Percentiles rank a stretch among this genome's conserved stretches.
Evolutionary conservation across 2,888 invertebrate species (phyloP).

Genomic region (Lypha dubia): DNA sequence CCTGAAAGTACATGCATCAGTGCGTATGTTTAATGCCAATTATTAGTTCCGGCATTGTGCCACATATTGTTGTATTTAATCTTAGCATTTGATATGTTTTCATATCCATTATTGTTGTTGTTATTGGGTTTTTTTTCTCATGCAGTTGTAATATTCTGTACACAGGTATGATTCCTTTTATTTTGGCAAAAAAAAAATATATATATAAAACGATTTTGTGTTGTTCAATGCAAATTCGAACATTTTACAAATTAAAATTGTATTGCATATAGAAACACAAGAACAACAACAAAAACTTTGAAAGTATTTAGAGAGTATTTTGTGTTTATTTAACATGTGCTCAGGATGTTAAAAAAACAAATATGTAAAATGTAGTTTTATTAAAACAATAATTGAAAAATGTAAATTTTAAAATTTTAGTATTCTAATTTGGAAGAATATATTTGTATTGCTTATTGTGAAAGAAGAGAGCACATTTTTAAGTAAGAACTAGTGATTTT

Average conservation of each 20-base stretch:
- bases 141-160: not conserved
- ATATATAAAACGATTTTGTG: too few relatives aligned
- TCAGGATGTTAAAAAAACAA: conserved; percentile 36
- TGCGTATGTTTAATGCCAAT: conserved; percentile 44
- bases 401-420: not conserved
- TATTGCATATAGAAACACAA: conserved; percentile 54
- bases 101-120: conserved; percentile 34
- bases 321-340: not conserved
- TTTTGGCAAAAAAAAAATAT: conserved; percentile 12
- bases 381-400: conserved; percentile 35
- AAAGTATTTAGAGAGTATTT: conserved; percentile 2
- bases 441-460: not conserved
- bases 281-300: not conserved
- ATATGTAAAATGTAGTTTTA: conserved; percentile 27
- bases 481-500: not conserved
- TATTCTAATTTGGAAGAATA: not conserved
- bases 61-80: conserved; percentile 55
- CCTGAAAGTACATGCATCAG: not conserved
- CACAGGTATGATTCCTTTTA: not conserved
- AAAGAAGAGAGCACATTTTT: not conserved
- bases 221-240: conserved; percentile 53
- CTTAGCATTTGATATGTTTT: conserved; percentile 54
- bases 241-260: conserved; percentile 66
- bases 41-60: conserved; percentile 53
- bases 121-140: not conserved